Conservation (phyloP, 1,140 invertebrate genomes). For the Wasmannia auropunctata region DNA sequence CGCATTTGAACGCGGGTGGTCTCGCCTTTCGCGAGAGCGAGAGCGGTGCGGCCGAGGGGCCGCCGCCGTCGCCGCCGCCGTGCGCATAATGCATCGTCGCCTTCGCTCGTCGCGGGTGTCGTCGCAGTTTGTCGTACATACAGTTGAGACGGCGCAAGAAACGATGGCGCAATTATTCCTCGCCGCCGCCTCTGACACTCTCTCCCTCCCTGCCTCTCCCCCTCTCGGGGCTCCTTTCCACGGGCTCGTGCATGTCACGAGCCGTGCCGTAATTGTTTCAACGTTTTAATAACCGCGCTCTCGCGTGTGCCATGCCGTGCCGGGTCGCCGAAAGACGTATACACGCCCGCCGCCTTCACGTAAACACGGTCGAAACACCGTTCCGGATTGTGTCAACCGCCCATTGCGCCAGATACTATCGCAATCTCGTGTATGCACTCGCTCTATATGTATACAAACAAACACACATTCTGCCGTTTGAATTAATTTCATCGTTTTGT, state of each 20-base stretch:
- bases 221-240: background rate
- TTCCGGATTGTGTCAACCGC: conserved; percentile 9
- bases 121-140: conserved; percentile 51
- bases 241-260: conserved; percentile 45
- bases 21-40: conserved; percentile 48
- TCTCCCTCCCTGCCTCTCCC: background rate
- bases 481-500: conserved; percentile 10
- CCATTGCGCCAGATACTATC: conserved; percentile 32
- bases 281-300: conserved; percentile 79
- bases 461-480: background rate
- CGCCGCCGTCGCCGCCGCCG: no score
- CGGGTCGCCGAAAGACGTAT: background rate
- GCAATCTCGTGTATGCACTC: background rate
- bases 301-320: conserved; percentile 64
- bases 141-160: conserved; percentile 49
- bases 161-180: conserved; percentile 57
- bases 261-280: conserved; percentile 76
- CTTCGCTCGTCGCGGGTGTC: conserved; percentile 37
- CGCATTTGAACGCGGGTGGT: conserved; percentile 50
- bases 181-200: background rate
- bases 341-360: background rate
- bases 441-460: background rate
- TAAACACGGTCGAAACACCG: conserved; percentile 31
- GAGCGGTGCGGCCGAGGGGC: conserved; percentile 16
- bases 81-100: conserved; percentile 32